Evolutionary conservation across 2,888 invertebrate genomes (phyloP).

Genomic region (Chaetogeoica ovagalla): DNA sequence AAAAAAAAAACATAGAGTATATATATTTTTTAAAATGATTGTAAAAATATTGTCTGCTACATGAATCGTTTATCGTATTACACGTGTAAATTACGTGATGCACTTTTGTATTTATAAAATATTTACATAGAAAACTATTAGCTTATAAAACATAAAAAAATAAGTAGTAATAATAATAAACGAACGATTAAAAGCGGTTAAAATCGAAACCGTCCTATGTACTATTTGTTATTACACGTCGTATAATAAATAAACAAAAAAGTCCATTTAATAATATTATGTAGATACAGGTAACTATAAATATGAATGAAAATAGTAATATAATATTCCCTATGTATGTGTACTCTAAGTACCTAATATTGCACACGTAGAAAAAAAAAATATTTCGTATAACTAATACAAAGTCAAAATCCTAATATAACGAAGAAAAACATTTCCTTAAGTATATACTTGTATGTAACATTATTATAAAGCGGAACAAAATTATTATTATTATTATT

Average conservation of each 20-base stretch:
- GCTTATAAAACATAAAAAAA: no score
- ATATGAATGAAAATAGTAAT: neutral
- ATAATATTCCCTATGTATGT: neutral
- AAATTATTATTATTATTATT: no score
- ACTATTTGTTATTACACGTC: neutral
- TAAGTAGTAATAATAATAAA: no score
- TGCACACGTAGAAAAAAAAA: conserved; percentile 8
- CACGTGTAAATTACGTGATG: no score
- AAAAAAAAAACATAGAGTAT: no score
- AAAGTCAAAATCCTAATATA: neutral
- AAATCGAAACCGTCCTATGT: no score
- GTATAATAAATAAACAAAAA: neutral
- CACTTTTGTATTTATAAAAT: neutral
- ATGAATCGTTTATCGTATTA: no score
- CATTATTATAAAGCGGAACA: neutral
- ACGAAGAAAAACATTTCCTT: no score
- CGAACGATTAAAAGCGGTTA: neutral
- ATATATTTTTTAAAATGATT: no score
- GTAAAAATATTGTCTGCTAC: no score
- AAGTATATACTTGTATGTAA: neutral
- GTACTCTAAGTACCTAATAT: conserved; percentile 8
- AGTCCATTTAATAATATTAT: neutral
- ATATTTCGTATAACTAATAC: neutral
- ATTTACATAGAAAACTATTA: conserved; percentile 2
- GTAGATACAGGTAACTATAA: conserved; percentile 4